Base-by-base conservation (phyloP, 2,797 vertebrate genomes). In the Picus viridis region DNA sequence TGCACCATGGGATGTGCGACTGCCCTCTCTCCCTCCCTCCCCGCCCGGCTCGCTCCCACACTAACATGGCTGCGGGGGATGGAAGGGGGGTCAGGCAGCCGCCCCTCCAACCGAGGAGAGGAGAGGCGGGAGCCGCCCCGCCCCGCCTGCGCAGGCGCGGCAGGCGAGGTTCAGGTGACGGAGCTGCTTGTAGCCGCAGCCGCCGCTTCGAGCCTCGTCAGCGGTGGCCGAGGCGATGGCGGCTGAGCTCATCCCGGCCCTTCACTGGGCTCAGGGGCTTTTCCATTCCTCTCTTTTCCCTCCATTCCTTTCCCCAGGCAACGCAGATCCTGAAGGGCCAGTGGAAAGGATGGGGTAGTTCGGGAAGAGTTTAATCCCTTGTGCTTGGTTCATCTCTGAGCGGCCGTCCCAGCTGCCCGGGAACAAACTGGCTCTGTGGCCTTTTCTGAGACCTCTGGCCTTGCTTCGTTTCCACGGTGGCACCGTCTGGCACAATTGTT, bases 1-100 rank as follows among this genome's bases (percentile, higher is more conserved):
- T 96, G 96, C 96, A 95, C 95, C 87, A 69, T 96, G 96, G 95
- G 96, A 96, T 84, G 78, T 80, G 87, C 85, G 29, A 72, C 85
- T 67, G 57, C 79, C 69, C 74, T 36, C 73, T 67, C 64, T 36
- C 75, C 24, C 14, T 34, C 77, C 30, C 29, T 49, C 63, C 34
- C 51, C 19, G 45, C 23, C 32, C 4, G n/a, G 30, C 17, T 19
- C 77, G 14, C 45, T 67, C 78, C 87, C 39, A 12, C 90, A 20
- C 83, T 68, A 93, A 90, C 70, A 92, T 95, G 95, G 91, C 94
- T 36, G 93, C 39, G 93, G 75, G 67, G 71, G 63, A 51, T 32
- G 71, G 58, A 32, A 32, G 39, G 70, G 13, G 62, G 79, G 71
- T 14, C 29, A 27, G 41, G 87, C 84, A 54, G 89, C 90, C 78